Percentiles rank a stretch among this genome's conserved stretches.
Conservation (phyloP, 2,113 vertebrate species). For the Hippolais icterina region DNA sequence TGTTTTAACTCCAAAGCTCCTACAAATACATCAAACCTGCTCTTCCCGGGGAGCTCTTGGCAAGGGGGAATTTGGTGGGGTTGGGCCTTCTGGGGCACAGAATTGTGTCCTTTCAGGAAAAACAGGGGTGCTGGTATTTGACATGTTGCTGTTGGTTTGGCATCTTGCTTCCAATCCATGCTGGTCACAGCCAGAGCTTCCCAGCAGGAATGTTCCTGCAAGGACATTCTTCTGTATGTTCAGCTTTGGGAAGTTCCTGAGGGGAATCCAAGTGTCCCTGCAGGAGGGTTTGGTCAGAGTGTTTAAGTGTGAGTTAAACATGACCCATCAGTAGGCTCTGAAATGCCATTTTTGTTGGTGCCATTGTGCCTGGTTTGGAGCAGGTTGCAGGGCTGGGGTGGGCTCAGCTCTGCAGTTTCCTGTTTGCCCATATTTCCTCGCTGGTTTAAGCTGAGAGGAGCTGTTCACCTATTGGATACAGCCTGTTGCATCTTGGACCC, state of each 20-base stretch:
- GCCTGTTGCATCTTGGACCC: neutral
- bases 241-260: neutral
- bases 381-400: neutral
- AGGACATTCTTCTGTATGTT: neutral
- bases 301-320: neutral
- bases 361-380: neutral
- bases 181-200: neutral
- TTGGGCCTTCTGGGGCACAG: neutral
- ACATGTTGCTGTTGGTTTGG: neutral
- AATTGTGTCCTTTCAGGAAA: neutral
- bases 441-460: neutral
- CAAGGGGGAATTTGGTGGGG: neutral
- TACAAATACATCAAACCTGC: accelerated
- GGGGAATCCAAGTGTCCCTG: neutral
- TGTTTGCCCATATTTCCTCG: neutral
- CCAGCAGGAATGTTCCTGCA: neutral
- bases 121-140: neutral
- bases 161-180: accelerated
- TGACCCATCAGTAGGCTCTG: accelerated
- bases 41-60: neutral
- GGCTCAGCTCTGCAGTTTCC: neutral
- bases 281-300: neutral
- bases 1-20: neutral
- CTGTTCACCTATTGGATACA: accelerated
- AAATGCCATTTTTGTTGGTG: neutral